Evolutionary conservation across 2,797 vertebrate species (phyloP).

Genomic region (Pangasius larnaudii): DNA sequence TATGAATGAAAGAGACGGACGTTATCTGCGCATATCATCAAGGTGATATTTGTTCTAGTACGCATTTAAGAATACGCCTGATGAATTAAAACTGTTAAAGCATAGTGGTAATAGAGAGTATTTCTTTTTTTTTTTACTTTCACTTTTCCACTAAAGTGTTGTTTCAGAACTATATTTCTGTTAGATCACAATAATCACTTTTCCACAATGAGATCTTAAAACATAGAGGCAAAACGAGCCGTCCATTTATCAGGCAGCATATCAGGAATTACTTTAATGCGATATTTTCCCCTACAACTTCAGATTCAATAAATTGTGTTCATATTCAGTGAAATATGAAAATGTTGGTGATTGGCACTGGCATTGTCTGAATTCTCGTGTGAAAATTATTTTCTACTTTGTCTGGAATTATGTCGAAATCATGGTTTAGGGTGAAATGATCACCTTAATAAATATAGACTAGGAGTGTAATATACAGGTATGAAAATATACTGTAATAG

Average conservation of each 20-base stretch:
- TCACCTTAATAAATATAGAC: neutral
- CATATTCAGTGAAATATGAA: neutral
- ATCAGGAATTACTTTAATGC: neutral
- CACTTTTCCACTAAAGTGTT: neutral
- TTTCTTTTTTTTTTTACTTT: neutral
- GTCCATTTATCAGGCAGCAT: neutral
- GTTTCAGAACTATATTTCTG: neutral
- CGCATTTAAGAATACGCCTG: neutral
- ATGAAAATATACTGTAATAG: neutral
- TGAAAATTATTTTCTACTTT: neutral
- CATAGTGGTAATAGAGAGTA: neutral
- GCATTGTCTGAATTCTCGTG: neutral
- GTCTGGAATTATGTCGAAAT: neutral
- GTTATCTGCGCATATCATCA: neutral
- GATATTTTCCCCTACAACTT: neutral
- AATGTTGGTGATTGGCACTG: neutral
- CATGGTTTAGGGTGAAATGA: neutral
- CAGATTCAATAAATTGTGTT: neutral
- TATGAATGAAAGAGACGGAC: neutral
- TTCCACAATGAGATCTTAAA: neutral
- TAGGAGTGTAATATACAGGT: neutral
- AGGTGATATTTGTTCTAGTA: neutral
- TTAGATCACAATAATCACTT: neutral
- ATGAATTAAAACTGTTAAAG: neutral
- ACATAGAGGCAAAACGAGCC: neutral